Evolutionary conservation across 2,888 invertebrate genomes (phyloP).

Genomic region (Tachina grossa): DNA sequence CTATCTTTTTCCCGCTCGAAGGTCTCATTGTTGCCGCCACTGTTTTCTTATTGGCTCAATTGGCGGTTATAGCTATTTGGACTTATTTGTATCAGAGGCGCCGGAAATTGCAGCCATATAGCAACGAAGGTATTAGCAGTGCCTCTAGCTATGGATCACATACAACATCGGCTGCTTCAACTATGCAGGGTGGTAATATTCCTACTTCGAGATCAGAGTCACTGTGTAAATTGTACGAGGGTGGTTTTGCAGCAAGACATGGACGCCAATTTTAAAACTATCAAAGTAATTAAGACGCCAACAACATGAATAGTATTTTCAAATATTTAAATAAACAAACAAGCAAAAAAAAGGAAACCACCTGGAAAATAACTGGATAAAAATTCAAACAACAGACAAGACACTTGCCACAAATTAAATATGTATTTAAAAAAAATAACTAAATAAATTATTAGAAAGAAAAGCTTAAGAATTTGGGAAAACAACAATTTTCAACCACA

Average conservation of each 20-base stretch:
- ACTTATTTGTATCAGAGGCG: slow-evolving; percentile 93
- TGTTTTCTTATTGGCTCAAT: slow-evolving; percentile 92
- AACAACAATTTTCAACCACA: slow-evolving; percentile 14
- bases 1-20: slow-evolving; percentile 77
- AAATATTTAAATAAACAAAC: slow-evolving; percentile 45
- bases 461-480: slow-evolving; percentile 41
- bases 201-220: slow-evolving; percentile 87
- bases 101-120: slow-evolving; percentile 82
- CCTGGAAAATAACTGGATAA: slow-evolving; percentile 53
- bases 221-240: slow-evolving; percentile 93
- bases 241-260: slow-evolving; percentile 87
- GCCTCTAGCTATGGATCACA: slow-evolving; percentile 74
- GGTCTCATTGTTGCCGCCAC: slow-evolving; percentile 93
- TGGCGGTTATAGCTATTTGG: slow-evolving; percentile 94
- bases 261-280: slow-evolving; percentile 79
- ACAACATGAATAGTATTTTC: slow-evolving; percentile 57
- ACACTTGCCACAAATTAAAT: slow-evolving; percentile 47
- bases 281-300: slow-evolving; percentile 17
- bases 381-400: slow-evolving; percentile 24
- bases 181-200: slow-evolving; percentile 80
- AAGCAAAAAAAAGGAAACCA: slow-evolving; percentile 49
- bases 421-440: slow-evolving; percentile 15
- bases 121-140: slow-evolving; percentile 74
- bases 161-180: slow-evolving; percentile 76
- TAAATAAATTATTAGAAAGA: slow-evolving; percentile 24